A percentile compares a stretch with the other conserved stretches of the same genome.
Conservation (phyloP, 1,140 invertebrate genomes). For the Lepidurus packardi region DNA sequence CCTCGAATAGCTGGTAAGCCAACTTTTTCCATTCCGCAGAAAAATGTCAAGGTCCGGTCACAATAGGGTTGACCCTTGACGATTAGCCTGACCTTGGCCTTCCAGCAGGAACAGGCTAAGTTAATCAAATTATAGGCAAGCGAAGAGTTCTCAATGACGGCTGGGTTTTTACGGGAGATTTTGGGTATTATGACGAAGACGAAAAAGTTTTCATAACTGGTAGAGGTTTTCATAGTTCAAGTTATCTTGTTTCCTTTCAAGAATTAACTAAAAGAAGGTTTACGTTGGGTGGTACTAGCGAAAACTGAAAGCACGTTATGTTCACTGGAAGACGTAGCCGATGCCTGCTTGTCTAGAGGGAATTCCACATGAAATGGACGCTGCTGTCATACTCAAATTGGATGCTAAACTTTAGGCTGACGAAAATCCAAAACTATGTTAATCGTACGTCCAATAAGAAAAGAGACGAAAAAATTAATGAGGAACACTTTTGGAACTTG, state of each 20-base stretch:
- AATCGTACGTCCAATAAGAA: no score
- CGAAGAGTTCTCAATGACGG: conserved; percentile 45
- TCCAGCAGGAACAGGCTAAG: not conserved
- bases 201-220: conserved; percentile 37
- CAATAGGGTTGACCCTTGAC: no score
- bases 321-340: conserved; percentile 44
- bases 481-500: no score
- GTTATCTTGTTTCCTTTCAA: no score
- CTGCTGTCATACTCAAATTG: conserved; percentile 34
- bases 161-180: conserved; percentile 49
- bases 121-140: conserved; percentile 41
- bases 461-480: no score
- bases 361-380: conserved; percentile 45
- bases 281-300: conserved; percentile 36
- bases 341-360: conserved; percentile 49
- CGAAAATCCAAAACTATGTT: not conserved
- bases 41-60: no score
- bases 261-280: not conserved
- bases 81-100: no score
- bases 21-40: no score
- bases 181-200: conserved; percentile 41
- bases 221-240: no score
- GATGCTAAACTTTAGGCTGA: conserved; percentile 29
- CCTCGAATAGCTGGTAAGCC: no score
- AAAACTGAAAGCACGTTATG: conserved; percentile 42